Evolutionary conservation across 1,140 invertebrate species (phyloP), one percentile per base, ranked within the genome.

Genomic region (Heliconius himera): DNA sequence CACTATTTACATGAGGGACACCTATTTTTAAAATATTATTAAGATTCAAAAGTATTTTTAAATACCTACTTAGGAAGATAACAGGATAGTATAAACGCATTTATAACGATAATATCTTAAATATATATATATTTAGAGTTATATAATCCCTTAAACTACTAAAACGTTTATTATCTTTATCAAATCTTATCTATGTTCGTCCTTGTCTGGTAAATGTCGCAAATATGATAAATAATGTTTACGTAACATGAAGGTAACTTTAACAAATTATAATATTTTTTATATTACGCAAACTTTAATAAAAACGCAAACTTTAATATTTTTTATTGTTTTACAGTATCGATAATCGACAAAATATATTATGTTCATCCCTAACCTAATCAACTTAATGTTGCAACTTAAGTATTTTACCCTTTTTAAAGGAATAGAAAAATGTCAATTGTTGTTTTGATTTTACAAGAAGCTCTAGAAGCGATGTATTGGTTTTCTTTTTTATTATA

Each of bases 131-230:
- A 29, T 29, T 66, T 26, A 66, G 60, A 66, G 26, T 51, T 54
- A 74, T 54, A 74, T 74, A 74, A 74, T 54, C 38, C 49, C 46
- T 26, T 54, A 1, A 49, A 74, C n/a, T 51, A 51, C 13, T 49
- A 74, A 74, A 33, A 20, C n/a, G 41, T 33, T 29, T 22, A 74
- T 60, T 75, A 75, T 75, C 74, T 56, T 20, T 56, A n/a, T 36
- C 29, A 60, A 75, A 75, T 75, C 74, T 75, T 75, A 75, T 75
- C 74, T 56, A 0, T 66, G 26, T 22, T 38, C 74, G 54, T 60
- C 29, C 74, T 75, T 41, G 51, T 56, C 26, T 60, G 8, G 20
- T 60, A n/a, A 38, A 46, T 46, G n/a, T 77, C 36, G 76, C 56
- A 71, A 70, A 29, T 49, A 70, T 51, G 75, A 70, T 76, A 70